Evolutionary conservation across 2,797 vertebrate genomes (phyloP).

Genomic region (Bovichtus diacanthus): DNA sequence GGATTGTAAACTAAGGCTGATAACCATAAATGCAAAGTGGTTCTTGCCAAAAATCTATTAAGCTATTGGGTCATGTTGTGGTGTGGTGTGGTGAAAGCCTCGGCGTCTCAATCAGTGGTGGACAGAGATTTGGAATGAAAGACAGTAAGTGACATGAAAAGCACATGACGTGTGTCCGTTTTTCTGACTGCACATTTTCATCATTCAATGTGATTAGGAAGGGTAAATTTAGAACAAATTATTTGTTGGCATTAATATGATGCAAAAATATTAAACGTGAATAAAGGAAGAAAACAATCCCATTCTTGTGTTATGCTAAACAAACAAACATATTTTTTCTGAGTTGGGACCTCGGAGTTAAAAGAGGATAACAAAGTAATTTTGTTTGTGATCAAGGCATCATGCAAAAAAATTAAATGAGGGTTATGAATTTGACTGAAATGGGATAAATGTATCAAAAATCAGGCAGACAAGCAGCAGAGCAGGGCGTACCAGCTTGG

Average conservation of each 20-base stretch:
- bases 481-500: constrained; percentile 92
- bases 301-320: not conserved
- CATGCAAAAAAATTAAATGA: not conserved
- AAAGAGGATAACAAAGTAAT: too few relatives aligned
- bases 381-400: not conserved
- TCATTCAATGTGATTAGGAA: not conserved
- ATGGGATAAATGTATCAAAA: not conserved
- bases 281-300: not conserved
- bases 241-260: not conserved
- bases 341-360: too few relatives aligned
- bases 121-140: constrained; percentile 27
- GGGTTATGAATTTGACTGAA: constrained; percentile 3
- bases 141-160: constrained; percentile 20
- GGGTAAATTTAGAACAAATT: not conserved
- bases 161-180: not conserved
- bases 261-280: not conserved
- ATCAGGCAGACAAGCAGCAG: not conserved
- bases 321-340: not conserved
- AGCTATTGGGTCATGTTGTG: not conserved
- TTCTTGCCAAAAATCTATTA: constrained; percentile 24
- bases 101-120: constrained; percentile 13
- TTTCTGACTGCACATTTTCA: not conserved
- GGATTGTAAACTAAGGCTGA: constrained; percentile 36
- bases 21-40: constrained; percentile 37
- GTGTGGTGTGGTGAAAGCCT: constrained; percentile 2